A percentile compares a stretch with the other conserved stretches of the same genome.
Conservation (phyloP, 1,140 invertebrate genomes). For the Brachionus calyciflorus region DNA sequence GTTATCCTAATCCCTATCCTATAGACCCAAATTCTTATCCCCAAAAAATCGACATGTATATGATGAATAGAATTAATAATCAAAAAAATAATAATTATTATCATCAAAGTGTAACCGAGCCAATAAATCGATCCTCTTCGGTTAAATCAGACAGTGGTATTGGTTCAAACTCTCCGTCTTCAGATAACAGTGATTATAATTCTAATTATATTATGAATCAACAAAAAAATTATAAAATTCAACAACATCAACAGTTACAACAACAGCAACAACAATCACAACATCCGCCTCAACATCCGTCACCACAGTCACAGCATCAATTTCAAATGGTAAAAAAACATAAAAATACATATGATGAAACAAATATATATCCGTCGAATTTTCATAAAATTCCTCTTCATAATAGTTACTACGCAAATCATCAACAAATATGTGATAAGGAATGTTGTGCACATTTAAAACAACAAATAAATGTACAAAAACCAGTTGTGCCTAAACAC, state of each 20-base stretch:
- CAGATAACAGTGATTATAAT: background rate
- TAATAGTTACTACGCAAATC: background rate
- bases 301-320: no score
- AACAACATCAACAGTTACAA: background rate
- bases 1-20: background rate
- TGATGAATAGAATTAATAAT: background rate
- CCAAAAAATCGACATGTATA: background rate
- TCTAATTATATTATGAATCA: background rate
- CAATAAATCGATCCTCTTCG: background rate
- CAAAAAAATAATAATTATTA: background rate
- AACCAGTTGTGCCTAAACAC: background rate
- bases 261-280: no score
- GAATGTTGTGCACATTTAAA: background rate
- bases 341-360: background rate
- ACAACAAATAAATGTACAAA: background rate
- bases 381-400: background rate
- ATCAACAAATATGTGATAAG: constrained; percentile 6
- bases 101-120: background rate
- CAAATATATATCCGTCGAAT: background rate
- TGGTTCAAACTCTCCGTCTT: background rate
- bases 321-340: background rate
- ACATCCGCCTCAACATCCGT: no score
- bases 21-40: background rate
- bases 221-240: background rate
- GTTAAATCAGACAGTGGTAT: constrained; percentile 1